Percentiles rank a stretch among this genome's conserved stretches.
These are phyloP conservation scores for Silurus lanzhouensis DNA, from an alignment of 2,797 vertebrate genomes.

Conservation along the genomic window DNA sequence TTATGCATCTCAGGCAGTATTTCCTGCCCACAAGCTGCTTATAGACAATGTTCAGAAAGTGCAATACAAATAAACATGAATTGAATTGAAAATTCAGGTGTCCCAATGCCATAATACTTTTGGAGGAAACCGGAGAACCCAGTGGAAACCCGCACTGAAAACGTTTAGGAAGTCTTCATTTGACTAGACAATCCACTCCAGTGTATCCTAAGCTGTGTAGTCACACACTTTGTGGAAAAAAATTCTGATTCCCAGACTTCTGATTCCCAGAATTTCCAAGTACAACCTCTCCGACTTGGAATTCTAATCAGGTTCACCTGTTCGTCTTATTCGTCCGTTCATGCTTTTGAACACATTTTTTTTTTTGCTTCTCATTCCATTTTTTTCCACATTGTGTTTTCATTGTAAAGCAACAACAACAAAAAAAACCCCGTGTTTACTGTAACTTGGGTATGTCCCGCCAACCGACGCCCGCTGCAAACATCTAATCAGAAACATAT, in stretches of 20 bases:
- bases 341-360: not conserved
- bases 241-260: not conserved
- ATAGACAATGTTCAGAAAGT: no score
- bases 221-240: no score
- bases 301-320: conserved; percentile 10
- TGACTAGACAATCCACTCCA: not conserved
- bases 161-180: not conserved
- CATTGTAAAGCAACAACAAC: not conserved
- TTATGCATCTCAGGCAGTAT: no score
- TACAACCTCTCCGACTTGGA: not conserved
- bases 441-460: no score
- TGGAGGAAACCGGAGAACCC: not conserved
- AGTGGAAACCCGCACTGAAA: not conserved
- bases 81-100: no score
- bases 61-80: no score
- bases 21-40: no score
- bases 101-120: not conserved
- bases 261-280: not conserved
- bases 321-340: not conserved
- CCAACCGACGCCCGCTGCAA: not conserved
- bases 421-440: not conserved
- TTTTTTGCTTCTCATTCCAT: not conserved
- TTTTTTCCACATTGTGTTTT: not conserved
- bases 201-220: not conserved
- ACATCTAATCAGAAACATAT: not conserved